phyloP scores from a whole-genome alignment of 1,140 invertebrate species.

The Acyrthosiphon pisum region DNA sequence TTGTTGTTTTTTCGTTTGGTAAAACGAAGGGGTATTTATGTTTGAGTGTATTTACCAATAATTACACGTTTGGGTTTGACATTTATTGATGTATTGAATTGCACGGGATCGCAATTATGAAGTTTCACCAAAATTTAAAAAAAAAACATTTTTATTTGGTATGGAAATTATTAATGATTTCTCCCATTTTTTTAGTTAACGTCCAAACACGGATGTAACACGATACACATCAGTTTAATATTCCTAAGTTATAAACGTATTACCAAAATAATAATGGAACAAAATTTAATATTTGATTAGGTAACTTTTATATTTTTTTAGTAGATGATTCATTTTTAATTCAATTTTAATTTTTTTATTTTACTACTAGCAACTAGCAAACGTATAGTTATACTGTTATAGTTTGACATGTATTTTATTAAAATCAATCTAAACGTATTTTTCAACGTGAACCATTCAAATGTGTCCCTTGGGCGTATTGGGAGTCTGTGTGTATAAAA shows the following conservation, averaged over 20 bases:
- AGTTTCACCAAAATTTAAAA: not conserved
- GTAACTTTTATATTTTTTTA: no score
- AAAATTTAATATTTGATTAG: not conserved
- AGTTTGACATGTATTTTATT: not conserved
- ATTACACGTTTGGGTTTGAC: not conserved
- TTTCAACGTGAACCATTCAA: not conserved
- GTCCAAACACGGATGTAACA: not conserved
- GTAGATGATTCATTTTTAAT: not conserved
- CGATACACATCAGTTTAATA: not conserved
- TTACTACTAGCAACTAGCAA: not conserved
- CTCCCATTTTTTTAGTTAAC: not conserved
- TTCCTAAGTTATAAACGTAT: not conserved
- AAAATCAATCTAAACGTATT: not conserved
- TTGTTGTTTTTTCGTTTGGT: not conserved
- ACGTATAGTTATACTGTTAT: not conserved
- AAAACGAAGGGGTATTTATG: not conserved
- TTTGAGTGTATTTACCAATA: not conserved
- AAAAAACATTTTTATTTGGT: not conserved
- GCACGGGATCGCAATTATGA: not conserved
- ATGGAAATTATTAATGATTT: slow-evolving; percentile 2
- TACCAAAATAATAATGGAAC: not conserved
- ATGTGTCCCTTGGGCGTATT: not conserved
- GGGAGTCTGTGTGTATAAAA: not conserved
- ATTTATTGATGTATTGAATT: not conserved
- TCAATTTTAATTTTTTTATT: not conserved